Evolutionary conservation across 2,888 invertebrate genomes (phyloP).

Genomic region (Chloromyia formosa): DNA sequence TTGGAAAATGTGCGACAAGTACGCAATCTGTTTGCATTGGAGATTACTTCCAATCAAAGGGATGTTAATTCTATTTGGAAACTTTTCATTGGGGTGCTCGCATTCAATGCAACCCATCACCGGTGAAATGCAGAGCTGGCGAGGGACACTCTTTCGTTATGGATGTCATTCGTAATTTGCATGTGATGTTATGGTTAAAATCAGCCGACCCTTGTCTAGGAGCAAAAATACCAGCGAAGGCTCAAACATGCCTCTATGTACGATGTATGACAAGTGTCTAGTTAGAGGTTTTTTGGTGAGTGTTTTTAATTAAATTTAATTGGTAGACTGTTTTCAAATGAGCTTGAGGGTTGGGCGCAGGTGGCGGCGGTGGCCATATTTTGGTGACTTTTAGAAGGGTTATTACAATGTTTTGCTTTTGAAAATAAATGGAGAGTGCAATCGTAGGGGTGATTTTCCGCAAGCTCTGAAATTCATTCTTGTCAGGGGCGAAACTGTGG

Average conservation of each 20-base stretch:
- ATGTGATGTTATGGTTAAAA: constrained; percentile 38
- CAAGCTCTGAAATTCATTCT: too few relatives aligned
- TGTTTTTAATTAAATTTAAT: constrained; percentile 43
- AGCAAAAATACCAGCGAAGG: neutral
- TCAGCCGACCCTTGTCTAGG: neutral
- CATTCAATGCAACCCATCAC: neutral
- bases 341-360: neutral
- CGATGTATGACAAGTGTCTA: constrained; percentile 36
- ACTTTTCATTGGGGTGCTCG: constrained; percentile 14
- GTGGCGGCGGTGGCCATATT: too few relatives aligned
- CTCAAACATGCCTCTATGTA: neutral
- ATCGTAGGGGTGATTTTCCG: too few relatives aligned
- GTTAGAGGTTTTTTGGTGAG: constrained; percentile 38
- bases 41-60: constrained; percentile 48
- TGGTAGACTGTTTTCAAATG: constrained; percentile 6
- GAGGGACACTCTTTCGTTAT: neutral
- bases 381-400: too few relatives aligned
- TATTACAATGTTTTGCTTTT: too few relatives aligned
- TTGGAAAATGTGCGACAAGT: constrained; percentile 43
- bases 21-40: constrained; percentile 46
- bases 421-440: too few relatives aligned
- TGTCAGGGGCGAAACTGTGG: too few relatives aligned
- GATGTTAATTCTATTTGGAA: constrained; percentile 47
- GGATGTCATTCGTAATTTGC: constrained; percentile 29
- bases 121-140: neutral